Conservation (phyloP, 2,888 invertebrate genomes). For the Philhelius pedissequus region DNA sequence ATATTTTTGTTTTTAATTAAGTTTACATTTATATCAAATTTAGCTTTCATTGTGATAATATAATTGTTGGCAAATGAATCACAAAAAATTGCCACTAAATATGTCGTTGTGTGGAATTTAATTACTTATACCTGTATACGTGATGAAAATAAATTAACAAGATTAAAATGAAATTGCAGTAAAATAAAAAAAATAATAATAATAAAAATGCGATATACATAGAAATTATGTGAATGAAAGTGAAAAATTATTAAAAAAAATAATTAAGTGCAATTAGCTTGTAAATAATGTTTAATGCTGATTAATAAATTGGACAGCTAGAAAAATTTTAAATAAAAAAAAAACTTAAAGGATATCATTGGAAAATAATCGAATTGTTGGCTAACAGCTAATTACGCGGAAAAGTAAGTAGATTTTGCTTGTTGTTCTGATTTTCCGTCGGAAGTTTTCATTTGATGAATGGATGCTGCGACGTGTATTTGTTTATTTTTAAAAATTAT, state of each 20-base stretch:
- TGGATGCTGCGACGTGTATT: background rate
- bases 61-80: constrained; percentile 48
- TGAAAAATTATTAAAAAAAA: constrained; percentile 20
- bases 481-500: no score
- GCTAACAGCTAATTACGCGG: background rate
- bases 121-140: constrained; percentile 17
- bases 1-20: background rate
- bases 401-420: background rate
- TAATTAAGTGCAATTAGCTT: constrained; percentile 12
- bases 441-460: background rate
- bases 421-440: background rate
- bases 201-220: constrained; percentile 42
- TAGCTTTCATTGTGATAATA: constrained; percentile 47
- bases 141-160: constrained; percentile 34
- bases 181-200: background rate
- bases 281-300: background rate
- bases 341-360: constrained; percentile 28
- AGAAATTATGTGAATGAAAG: constrained; percentile 21
- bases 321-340: background rate
- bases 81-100: background rate
- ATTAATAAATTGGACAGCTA: constrained; percentile 2
- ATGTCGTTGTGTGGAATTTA: constrained; percentile 11
- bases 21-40: background rate
- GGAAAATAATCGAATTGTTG: background rate
- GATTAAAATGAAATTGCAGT: constrained; percentile 26